A percentile compares a stretch with the other conserved stretches of the same genome.
Evolutionary conservation across 2,113 vertebrate species (phyloP).

Genomic region (Ondatra zibethicus): DNA sequence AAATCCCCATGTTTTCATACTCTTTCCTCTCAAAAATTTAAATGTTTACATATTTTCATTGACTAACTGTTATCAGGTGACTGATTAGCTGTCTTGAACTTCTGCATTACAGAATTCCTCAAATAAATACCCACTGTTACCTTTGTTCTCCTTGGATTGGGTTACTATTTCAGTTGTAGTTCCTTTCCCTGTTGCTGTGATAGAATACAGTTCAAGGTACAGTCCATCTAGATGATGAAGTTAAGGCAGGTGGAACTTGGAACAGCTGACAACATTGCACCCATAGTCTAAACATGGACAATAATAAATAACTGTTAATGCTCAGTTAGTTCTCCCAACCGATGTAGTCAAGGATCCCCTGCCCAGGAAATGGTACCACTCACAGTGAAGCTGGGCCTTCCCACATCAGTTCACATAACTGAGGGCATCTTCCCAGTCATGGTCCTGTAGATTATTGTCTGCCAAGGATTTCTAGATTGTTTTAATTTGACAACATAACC

Average conservation of each 20-base stretch:
- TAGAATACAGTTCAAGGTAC: neutral
- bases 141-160: neutral
- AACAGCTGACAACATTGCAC: neutral
- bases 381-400: neutral
- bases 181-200: neutral
- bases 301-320: too few species aligned
- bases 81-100: neutral
- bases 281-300: neutral
- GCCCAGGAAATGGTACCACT: neutral
- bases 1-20: neutral
- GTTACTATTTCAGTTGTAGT: neutral
- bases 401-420: neutral
- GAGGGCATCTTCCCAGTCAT: too few species aligned
- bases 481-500: too few species aligned
- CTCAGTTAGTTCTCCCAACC: neutral
- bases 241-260: too few species aligned
- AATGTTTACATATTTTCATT: neutral
- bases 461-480: neutral
- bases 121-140: neutral
- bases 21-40: neutral
- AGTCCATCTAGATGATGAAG: accelerated
- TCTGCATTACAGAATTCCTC: neutral
- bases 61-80: neutral
- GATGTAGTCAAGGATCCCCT: too few species aligned
- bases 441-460: neutral